These are phyloP conservation scores for Theodoxus fluviatilis DNA, from an alignment of 2,888 invertebrate species.

Conservation along the genomic window DNA sequence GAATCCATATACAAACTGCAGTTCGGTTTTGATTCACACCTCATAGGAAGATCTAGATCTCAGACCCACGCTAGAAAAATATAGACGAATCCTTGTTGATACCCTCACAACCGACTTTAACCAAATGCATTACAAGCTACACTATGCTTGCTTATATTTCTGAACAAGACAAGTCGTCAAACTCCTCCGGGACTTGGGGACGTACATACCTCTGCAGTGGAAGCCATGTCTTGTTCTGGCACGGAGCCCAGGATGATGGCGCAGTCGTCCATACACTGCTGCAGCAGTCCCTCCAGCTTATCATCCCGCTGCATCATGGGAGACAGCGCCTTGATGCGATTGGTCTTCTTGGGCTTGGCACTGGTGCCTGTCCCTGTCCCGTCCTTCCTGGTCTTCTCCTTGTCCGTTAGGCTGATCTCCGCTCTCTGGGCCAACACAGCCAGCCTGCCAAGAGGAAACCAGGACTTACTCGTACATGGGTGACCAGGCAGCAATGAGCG, in stretches of 20 bases:
- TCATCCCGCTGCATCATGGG: constrained; percentile 57
- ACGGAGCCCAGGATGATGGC: constrained; percentile 38
- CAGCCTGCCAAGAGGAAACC: constrained; percentile 41
- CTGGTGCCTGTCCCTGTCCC: constrained; percentile 39
- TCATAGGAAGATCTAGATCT: background rate
- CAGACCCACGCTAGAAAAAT: background rate
- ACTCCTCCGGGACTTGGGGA: background rate
- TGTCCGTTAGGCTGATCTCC: constrained; percentile 54
- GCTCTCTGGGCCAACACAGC: constrained; percentile 52
- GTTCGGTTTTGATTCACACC: too few species aligned
- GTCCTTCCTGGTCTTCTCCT: constrained; percentile 39
- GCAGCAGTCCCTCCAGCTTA: constrained; percentile 53
- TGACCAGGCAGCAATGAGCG: background rate
- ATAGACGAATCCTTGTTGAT: background rate
- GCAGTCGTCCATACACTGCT: constrained; percentile 54
- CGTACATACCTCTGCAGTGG: constrained; percentile 37
- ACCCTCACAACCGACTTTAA: background rate
- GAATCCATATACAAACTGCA: too few species aligned
- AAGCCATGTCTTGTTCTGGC: constrained; percentile 29
- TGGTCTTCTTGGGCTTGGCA: constrained; percentile 44
- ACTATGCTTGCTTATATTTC: too few species aligned
- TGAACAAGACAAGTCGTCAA: background rate
- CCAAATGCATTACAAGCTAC: background rate
- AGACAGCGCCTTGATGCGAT: constrained; percentile 51
- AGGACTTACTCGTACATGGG: background rate